Evolutionary conservation across 2,888 invertebrate genomes (phyloP).

Genomic region (Hesperia comma): DNA sequence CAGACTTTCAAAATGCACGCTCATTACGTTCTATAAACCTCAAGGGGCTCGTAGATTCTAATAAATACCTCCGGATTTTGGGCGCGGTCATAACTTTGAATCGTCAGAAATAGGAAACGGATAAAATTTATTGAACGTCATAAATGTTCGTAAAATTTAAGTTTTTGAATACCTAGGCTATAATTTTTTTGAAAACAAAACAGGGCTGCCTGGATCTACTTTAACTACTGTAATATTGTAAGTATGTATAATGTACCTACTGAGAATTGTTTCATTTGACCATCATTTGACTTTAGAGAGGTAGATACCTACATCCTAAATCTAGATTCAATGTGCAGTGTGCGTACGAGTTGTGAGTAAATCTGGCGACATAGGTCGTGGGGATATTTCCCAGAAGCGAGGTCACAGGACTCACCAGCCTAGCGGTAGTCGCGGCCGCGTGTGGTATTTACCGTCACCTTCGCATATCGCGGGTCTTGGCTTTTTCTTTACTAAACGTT

Average conservation of each 20-base stretch:
- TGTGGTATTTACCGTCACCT: constrained; percentile 1
- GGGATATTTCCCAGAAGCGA: constrained; percentile 46
- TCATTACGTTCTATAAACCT: constrained; percentile 34
- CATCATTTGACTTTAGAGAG: no score
- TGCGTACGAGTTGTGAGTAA: no score
- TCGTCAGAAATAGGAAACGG: not conserved
- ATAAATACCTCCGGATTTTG: constrained; percentile 4
- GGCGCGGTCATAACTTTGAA: constrained; percentile 2
- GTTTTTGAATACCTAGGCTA: no score
- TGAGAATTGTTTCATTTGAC: no score
- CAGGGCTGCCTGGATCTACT: no score
- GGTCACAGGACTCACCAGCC: constrained; percentile 37
- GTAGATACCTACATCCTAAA: no score
- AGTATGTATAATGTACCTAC: no score
- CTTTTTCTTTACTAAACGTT: no score
- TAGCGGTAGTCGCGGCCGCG: no score
- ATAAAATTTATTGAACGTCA: not conserved
- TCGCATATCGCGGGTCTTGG: not conserved
- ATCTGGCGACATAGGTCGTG: not conserved
- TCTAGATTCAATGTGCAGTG: no score
- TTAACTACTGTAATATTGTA: no score
- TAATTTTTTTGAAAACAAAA: no score
- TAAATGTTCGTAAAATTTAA: not conserved
- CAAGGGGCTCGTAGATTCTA: constrained; percentile 8
- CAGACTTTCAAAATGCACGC: constrained; percentile 26